These are phyloP conservation scores for Sialis lutaria DNA, from an alignment of 2,888 invertebrate species.

Conservation along the genomic window DNA sequence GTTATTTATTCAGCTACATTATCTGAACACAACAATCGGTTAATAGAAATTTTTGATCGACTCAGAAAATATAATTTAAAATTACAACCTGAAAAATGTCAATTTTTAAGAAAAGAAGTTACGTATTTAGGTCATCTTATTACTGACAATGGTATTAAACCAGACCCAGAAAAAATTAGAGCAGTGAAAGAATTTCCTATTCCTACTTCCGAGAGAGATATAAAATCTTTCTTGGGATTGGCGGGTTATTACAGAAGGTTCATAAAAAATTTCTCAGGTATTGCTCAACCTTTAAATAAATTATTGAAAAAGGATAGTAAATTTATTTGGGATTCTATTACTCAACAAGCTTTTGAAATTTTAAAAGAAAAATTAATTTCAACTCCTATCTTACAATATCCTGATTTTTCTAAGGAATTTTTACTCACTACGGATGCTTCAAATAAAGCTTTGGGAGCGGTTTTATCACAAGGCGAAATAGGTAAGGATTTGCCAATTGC, in stretches of 20 bases:
- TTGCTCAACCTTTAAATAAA: constrained; percentile 12
- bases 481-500: neutral
- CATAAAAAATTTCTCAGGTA: constrained; percentile 10
- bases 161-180: constrained; percentile 15
- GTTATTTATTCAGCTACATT: constrained; percentile 14
- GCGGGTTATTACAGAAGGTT: constrained; percentile 15
- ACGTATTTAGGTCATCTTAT: constrained; percentile 16
- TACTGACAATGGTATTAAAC: constrained; percentile 12
- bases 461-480: neutral
- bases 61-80: constrained; percentile 9
- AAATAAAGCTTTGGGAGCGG: neutral
- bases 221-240: constrained; percentile 15
- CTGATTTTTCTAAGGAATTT: neutral
- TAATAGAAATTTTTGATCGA: constrained; percentile 8
- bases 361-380: constrained; percentile 12
- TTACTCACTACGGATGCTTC: constrained; percentile 1
- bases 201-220: constrained; percentile 14
- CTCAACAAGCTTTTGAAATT: constrained; percentile 22
- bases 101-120: constrained; percentile 11
- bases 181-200: constrained; percentile 12
- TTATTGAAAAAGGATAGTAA: constrained; percentile 7
- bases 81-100: constrained; percentile 12
- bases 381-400: constrained; percentile 7
- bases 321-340: constrained; percentile 3
- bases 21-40: constrained; percentile 8